These are phyloP conservation scores for Oreonectes daqikongensis DNA, from an alignment of 2,797 vertebrate species.

Conservation along the genomic window DNA sequence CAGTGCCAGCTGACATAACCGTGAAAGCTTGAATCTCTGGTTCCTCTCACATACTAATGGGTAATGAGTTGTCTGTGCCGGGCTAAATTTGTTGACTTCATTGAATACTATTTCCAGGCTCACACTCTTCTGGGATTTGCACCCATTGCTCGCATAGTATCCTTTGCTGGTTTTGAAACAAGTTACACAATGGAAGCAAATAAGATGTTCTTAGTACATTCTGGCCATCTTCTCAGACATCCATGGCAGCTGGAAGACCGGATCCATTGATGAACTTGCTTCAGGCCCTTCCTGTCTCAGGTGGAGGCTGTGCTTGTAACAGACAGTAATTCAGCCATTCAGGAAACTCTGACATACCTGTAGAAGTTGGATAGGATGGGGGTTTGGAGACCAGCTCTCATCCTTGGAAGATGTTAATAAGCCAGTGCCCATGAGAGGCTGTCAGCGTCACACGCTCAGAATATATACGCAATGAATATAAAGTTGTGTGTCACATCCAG, in stretches of 20 bases:
- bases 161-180: not conserved
- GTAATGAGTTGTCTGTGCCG: not conserved
- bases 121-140: not conserved
- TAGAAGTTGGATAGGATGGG: conserved; percentile 12
- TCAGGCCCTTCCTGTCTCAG: conserved; percentile 25
- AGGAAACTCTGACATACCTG: conserved; percentile 18
- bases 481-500: not conserved
- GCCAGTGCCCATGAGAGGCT: conserved; percentile 25
- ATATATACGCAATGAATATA: conserved; percentile 8
- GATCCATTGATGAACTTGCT: conserved; percentile 23
- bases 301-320: conserved; percentile 7
- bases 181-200: not conserved
- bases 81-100: not conserved
- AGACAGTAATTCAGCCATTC: conserved; percentile 33
- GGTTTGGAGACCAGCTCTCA: conserved; percentile 19
- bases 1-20: not conserved
- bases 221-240: conserved; percentile 14
- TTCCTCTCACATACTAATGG: not conserved
- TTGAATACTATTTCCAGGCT: not conserved
- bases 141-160: not conserved
- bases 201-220: conserved; percentile 11
- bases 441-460: conserved; percentile 21
- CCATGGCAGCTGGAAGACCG: conserved; percentile 29
- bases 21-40: not conserved
- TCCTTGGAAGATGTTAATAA: conserved; percentile 32